Conservation (phyloP, 2,888 invertebrate species). For the Micoletzkya japonica region DNA sequence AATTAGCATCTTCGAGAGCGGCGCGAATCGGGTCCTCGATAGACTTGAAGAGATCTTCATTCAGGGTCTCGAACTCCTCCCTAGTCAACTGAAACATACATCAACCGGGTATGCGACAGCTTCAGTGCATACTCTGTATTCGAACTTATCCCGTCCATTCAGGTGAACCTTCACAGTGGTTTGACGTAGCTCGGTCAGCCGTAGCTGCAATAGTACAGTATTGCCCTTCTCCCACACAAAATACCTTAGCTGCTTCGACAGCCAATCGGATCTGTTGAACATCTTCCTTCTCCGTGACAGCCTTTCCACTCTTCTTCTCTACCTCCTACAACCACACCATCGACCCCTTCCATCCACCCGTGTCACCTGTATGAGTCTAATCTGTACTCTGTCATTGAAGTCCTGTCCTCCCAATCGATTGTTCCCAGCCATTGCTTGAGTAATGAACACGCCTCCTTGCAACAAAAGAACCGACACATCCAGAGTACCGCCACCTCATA, state of each 20-base stretch:
- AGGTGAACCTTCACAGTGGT: slow-evolving; percentile 17
- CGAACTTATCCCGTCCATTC: slow-evolving; percentile 12
- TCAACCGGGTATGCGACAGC: background rate
- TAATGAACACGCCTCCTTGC: slow-evolving; percentile 69
- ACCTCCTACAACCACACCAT: slow-evolving; percentile 46
- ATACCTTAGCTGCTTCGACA: slow-evolving; percentile 66
- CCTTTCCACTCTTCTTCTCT: slow-evolving; percentile 53
- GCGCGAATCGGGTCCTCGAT: slow-evolving; percentile 66
- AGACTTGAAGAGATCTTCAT: slow-evolving; percentile 66
- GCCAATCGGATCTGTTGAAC: slow-evolving; percentile 65
- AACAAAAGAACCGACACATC: slow-evolving; percentile 68
- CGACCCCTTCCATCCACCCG: background rate
- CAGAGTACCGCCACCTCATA: slow-evolving; percentile 61
- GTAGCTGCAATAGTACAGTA: slow-evolving; percentile 14
- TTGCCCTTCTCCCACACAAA: background rate
- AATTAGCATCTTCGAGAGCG: slow-evolving; percentile 63
- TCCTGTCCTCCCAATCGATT: slow-evolving; percentile 69
- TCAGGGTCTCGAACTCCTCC: slow-evolving; percentile 66
- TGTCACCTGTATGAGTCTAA: slow-evolving; percentile 58
- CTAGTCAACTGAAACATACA: slow-evolving; percentile 62
- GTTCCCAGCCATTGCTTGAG: slow-evolving; percentile 69
- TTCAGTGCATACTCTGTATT: background rate
- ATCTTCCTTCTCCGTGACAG: slow-evolving; percentile 65
- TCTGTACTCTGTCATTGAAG: slow-evolving; percentile 67
- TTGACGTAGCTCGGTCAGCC: slow-evolving; percentile 14